These are phyloP conservation scores for Bos taurus DNA, from an alignment of 2,113 vertebrate species.

Conservation along the genomic window ARS-UCD2.0 NC_037357.1:133756001-133756500, in stretches of 20 bases:
- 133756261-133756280: not conserved
- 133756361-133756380: not conserved
- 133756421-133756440: not conserved
- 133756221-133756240: not conserved
- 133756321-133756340: not conserved
- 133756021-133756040: not conserved
- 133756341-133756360: not conserved
- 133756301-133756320: not conserved
- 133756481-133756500: not conserved
- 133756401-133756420: not conserved
- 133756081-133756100: not conserved
- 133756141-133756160: not conserved
- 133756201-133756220: accelerated
- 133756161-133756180: not conserved
- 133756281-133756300: not conserved
- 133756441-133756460: not conserved
- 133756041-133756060: not conserved
- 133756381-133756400: not conserved
- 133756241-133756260: not conserved
- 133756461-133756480: not conserved
- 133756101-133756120: not conserved
- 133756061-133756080: accelerated
- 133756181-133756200: not conserved
- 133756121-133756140: not conserved
- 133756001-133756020: not conserved